Conservation (phyloP, 2,113 vertebrate genomes). For the Leptosomus discolor region DNA sequence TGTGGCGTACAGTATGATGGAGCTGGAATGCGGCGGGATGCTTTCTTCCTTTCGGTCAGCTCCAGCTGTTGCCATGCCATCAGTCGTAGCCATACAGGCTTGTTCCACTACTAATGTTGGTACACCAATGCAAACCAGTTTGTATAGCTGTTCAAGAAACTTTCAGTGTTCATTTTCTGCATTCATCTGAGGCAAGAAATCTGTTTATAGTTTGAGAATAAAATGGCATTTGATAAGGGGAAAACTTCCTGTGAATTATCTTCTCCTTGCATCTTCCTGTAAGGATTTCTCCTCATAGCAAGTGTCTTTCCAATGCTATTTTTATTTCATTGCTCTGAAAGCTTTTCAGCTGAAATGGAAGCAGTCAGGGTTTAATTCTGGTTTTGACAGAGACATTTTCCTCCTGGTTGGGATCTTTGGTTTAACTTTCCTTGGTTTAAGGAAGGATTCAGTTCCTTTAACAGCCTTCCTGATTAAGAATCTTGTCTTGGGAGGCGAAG, state of each 20-base stretch:
- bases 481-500: not conserved
- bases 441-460: not conserved
- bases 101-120: not conserved
- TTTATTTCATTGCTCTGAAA: not conserved
- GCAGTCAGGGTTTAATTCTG: not conserved
- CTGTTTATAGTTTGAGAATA: not conserved
- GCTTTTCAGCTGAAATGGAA: not conserved
- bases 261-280: not conserved
- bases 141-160: not conserved
- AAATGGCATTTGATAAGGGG: not conserved
- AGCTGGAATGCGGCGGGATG: not conserved
- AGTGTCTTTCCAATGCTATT: not conserved
- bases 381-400: not conserved
- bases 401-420: not conserved
- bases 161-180: not conserved
- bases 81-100: not conserved
- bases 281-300: not conserved
- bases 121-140: not conserved
- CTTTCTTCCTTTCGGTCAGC: not conserved
- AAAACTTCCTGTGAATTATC: not conserved
- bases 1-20: not conserved
- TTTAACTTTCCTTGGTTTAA: not conserved
- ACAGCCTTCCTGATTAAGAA: not conserved
- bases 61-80: not conserved
- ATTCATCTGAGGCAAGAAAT: not conserved